These are phyloP conservation scores for Cryptoprocta ferox DNA, from an alignment of 2,797 vertebrate genomes.

Conservation along the genomic window DNA sequence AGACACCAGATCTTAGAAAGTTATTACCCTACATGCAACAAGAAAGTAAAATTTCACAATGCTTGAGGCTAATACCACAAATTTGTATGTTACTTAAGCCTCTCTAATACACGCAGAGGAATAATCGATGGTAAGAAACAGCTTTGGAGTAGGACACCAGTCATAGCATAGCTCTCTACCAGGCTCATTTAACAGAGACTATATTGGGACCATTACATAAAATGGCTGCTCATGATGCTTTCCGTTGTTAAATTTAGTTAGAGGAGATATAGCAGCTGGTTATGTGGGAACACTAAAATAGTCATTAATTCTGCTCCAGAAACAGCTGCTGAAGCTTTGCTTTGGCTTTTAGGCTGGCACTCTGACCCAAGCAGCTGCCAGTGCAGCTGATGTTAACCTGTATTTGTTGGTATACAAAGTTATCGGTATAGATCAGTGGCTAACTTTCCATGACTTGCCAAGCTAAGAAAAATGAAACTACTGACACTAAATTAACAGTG, in stretches of 20 bases:
- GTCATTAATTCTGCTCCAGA: background rate
- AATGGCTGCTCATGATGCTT: background rate
- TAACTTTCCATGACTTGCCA: background rate
- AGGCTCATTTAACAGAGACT: background rate
- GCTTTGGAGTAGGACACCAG: background rate
- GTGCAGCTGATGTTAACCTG: background rate
- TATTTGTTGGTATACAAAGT: background rate
- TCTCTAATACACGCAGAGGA: background rate
- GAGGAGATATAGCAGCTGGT: slow-evolving; percentile 24
- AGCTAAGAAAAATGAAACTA: background rate
- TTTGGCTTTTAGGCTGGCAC: background rate
- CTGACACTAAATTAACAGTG: background rate
- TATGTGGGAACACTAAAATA: background rate
- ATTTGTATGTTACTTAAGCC: background rate
- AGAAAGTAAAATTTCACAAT: slow-evolving; percentile 9
- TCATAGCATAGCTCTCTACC: background rate
- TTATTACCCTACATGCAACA: background rate
- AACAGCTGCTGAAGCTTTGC: slow-evolving; percentile 22
- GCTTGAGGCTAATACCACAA: background rate
- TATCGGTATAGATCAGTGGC: background rate
- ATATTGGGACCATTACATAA: background rate
- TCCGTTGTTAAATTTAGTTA: slow-evolving; percentile 40
- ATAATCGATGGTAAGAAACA: background rate
- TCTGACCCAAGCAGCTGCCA: background rate
- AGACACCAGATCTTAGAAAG: background rate